These are phyloP conservation scores for Baccha elongata DNA, from an alignment of 2,888 invertebrate species.

Conservation along the genomic window DNA sequence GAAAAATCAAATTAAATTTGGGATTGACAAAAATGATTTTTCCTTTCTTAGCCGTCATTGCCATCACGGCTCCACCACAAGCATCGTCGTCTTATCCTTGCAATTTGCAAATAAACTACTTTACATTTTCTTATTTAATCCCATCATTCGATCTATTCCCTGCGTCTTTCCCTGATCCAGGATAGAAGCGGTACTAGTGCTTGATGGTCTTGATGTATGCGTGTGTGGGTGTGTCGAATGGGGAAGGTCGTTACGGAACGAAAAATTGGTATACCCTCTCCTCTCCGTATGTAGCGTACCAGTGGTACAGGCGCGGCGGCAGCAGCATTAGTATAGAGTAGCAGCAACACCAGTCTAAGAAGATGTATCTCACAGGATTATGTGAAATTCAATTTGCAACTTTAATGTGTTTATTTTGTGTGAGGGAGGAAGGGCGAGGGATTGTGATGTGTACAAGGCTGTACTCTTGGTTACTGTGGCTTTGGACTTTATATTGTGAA, in stretches of 20 bases:
- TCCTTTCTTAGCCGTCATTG: slow-evolving; percentile 60
- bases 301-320: slow-evolving; percentile 26
- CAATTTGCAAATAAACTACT: slow-evolving; percentile 74
- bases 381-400: slow-evolving; percentile 74
- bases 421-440: slow-evolving; percentile 33
- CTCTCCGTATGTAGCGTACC: slow-evolving; percentile 59
- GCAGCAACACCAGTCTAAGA: slow-evolving; percentile 70
- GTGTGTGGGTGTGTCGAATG: slow-evolving; percentile 42
- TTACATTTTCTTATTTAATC: slow-evolving; percentile 74
- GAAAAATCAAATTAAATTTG: slow-evolving; percentile 69
- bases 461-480: slow-evolving; percentile 71
- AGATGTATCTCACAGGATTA: slow-evolving; percentile 74
- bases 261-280: slow-evolving; percentile 69
- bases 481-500: slow-evolving; percentile 68
- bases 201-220: slow-evolving; percentile 39
- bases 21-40: slow-evolving; percentile 73
- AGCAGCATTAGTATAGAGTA: slow-evolving; percentile 38
- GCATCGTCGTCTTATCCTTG: slow-evolving; percentile 67
- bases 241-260: slow-evolving; percentile 64
- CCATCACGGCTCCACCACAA: slow-evolving; percentile 52
- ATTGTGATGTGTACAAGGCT: slow-evolving; percentile 50
- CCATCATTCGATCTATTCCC: slow-evolving; percentile 72
- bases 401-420: slow-evolving; percentile 74
- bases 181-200: slow-evolving; percentile 26
- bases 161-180: slow-evolving; percentile 19